A percentile compares a stretch with the other conserved stretches of the same genome.
Conservation (phyloP, 2,888 invertebrate genomes). For the Xanthorhoe designata region DNA sequence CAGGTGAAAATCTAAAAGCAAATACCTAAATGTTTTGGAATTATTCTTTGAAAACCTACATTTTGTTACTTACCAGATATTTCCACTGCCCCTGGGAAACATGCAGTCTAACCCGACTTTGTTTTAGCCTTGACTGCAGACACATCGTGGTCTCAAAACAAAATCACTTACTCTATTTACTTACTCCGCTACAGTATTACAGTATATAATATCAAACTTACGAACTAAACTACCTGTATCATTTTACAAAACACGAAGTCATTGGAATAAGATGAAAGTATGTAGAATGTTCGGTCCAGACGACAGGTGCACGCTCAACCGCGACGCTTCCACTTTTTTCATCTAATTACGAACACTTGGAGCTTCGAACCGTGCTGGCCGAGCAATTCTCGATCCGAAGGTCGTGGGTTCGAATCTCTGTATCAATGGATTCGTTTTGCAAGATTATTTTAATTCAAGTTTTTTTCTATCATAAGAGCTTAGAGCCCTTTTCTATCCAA, state of each 20-base stretch:
- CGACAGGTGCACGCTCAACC: slow-evolving; percentile 45
- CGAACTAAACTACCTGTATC: neutral
- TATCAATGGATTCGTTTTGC: neutral
- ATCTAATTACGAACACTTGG: slow-evolving; percentile 42
- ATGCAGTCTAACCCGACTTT: too few species aligned
- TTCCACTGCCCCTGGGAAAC: too few species aligned
- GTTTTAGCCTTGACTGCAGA: too few species aligned
- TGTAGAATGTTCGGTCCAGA: slow-evolving; percentile 41
- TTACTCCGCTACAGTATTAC: neutral
- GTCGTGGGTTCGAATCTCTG: neutral
- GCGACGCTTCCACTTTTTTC: slow-evolving; percentile 41
- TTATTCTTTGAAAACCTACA: too few species aligned
- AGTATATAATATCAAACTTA: neutral
- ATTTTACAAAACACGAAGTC: neutral
- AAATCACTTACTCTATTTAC: too few species aligned
- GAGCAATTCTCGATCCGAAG: neutral
- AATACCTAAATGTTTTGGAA: too few species aligned
- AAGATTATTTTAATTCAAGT: too few species aligned
- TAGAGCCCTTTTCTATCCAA: too few species aligned
- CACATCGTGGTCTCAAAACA: too few species aligned
- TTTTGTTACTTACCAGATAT: too few species aligned
- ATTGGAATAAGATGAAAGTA: slow-evolving; percentile 33
- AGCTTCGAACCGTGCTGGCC: slow-evolving; percentile 25
- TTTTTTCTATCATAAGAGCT: too few species aligned
- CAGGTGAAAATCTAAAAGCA: too few species aligned